Base-by-base conservation (phyloP, 1,140 invertebrate genomes). In the Drosophila funebris region DNA sequence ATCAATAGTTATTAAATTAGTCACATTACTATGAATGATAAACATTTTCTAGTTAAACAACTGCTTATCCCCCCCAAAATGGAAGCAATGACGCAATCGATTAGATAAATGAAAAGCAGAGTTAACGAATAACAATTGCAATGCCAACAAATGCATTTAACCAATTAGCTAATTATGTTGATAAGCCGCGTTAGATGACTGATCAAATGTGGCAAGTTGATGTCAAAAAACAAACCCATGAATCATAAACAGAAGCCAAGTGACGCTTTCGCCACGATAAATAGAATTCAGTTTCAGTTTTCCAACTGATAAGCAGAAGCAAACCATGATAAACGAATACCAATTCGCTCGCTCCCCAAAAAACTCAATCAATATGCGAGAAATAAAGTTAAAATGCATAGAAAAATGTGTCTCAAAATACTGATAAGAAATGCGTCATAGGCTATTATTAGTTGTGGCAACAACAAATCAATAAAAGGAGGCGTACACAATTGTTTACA, bases 311-410 rank as follows among this genome's bases (percentile, higher is more conserved):
- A 63, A 62, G 52, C 18, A n/a, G 3, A 20, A 41, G 9, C 48
- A 29, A 27, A 33, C 36, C 4, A 27, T 37, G 68, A 71, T 71
- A 66, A 71, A 71, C 61, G 43, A 52, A 61, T 71, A 66, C 50
- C 66, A 18, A n/a, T 44, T 13, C 39, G 22, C 7, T 46, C 43
- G 43, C 1, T n/a, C 0, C 13, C 46, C 27, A 27, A 14, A 31
- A 29, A 50, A 11, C 16, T 11, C 39, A 56, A 64, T 69, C 57
- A 31, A 69, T 61, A 52, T 43, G 8, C 24, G 41, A 31, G n/a
- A 36, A 3, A 37, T 9, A 2, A 36, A 46, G 29, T 44, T 58
- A 22, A 44, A 58, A 27, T 31, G 14, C 39, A 36, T 43, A 11
- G 29, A 22, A 60, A 22, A 44, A 46, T 20, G 22, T 37, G 14